Conservation (phyloP, 35 echinoderm and acorn worm genomes). For the Apostichopus japonicus region DNA sequence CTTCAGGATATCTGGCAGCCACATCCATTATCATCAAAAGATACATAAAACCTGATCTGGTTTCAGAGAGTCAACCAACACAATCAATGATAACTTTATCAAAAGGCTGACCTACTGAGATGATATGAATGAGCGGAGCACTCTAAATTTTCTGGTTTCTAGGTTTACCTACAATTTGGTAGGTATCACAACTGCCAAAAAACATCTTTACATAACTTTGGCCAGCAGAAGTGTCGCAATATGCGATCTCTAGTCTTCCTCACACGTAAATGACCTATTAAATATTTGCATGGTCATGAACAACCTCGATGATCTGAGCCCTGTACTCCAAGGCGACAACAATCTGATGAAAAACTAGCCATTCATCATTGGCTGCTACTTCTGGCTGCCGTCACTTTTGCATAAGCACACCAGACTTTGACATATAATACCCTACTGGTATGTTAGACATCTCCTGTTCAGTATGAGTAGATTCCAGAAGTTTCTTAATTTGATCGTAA, state of each 20-base stretch:
- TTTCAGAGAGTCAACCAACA: conserved; percentile 43
- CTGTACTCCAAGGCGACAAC: conserved; percentile 53
- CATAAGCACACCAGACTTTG: conserved; percentile 31
- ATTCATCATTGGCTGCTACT: neutral
- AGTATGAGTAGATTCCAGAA: neutral
- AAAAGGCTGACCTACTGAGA: conserved; percentile 25
- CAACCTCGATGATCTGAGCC: conserved; percentile 9
- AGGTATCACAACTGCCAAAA: conserved; percentile 19
- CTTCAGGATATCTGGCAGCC: conserved; percentile 39
- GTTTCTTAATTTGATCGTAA: conserved; percentile 2
- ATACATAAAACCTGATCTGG: conserved; percentile 39
- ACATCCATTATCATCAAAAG: conserved; percentile 18
- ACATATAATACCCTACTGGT: conserved; percentile 32
- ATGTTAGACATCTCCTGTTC: neutral
- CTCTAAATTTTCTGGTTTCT: neutral
- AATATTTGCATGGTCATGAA: neutral
- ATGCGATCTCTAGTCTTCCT: conserved; percentile 12
- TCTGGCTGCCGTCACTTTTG: neutral
- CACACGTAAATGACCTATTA: neutral
- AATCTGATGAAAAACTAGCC: conserved; percentile 44
- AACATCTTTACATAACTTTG: conserved; percentile 30
- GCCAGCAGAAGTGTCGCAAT: conserved; percentile 31
- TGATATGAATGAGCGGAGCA: conserved; percentile 26
- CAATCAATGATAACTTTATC: conserved; percentile 46
- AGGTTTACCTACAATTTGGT: conserved; percentile 37